Percentiles rank a stretch among this genome's conserved stretches.
Evolutionary conservation across 2,888 invertebrate species (phyloP).

Genomic region (Amiota communis): DNA sequence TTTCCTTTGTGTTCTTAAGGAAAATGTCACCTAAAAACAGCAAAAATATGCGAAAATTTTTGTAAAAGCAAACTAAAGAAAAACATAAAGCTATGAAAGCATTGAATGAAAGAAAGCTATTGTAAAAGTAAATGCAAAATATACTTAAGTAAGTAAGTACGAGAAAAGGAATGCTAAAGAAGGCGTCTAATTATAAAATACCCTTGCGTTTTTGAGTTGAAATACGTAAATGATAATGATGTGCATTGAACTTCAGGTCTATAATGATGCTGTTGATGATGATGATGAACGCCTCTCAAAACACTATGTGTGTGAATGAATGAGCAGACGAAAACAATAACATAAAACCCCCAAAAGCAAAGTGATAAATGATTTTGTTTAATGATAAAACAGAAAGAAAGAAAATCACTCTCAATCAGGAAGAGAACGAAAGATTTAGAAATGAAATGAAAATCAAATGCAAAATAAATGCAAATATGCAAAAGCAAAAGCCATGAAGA

Average conservation of each 20-base stretch:
- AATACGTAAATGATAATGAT: slow-evolving; percentile 62
- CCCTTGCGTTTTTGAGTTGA: slow-evolving; percentile 54
- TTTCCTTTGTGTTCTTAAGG: slow-evolving; percentile 36
- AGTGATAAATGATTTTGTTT: slow-evolving; percentile 59
- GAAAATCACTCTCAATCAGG: background rate
- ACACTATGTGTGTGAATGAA: slow-evolving; percentile 21
- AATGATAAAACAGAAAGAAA: background rate
- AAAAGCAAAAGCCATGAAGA: slow-evolving; percentile 26
- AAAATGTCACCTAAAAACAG: slow-evolving; percentile 66
- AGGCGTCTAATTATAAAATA: slow-evolving; percentile 67
- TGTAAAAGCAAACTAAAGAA: slow-evolving; percentile 43
- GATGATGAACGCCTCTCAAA: slow-evolving; percentile 2
- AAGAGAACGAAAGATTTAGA: background rate
- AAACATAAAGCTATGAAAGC: slow-evolving; percentile 36
- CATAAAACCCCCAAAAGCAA: slow-evolving; percentile 31
- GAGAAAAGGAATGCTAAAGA: slow-evolving; percentile 34
- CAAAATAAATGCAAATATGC: slow-evolving; percentile 10
- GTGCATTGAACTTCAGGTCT: slow-evolving; percentile 72
- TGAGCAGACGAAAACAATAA: slow-evolving; percentile 30
- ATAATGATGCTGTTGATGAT: background rate
- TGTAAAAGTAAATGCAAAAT: slow-evolving; percentile 17
- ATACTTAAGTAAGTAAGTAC: slow-evolving; percentile 3
- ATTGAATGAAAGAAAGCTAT: slow-evolving; percentile 35
- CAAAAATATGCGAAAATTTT: slow-evolving; percentile 59
- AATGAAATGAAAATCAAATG: background rate